Evolutionary conservation across 92 coral and sea anemone species (phyloP).

Genomic region (Palythoa caribaeorum): DNA sequence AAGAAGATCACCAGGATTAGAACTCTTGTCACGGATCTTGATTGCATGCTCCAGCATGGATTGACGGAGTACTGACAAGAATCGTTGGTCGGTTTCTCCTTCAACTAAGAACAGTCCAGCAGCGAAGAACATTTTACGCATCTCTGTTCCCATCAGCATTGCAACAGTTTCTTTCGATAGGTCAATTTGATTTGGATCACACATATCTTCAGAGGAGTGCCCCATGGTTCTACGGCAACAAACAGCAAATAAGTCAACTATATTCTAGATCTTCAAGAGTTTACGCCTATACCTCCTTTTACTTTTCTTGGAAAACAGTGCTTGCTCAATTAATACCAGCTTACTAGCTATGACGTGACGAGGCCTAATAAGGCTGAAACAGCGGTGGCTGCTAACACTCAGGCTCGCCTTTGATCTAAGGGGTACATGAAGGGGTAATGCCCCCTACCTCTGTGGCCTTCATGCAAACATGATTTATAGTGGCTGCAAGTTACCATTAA

Average conservation of each 20-base stretch:
- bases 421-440: no score
- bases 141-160: slow-evolving; percentile 25
- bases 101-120: slow-evolving; percentile 41
- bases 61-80: slow-evolving; percentile 25
- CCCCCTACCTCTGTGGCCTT: no score
- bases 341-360: no score
- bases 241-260: neutral
- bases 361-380: no score
- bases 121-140: slow-evolving; percentile 39
- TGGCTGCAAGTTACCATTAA: no score
- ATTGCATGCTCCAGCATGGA: slow-evolving; percentile 7
- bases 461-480: no score
- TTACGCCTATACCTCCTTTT: no score
- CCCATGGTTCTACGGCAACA: neutral
- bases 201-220: neutral
- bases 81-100: slow-evolving; percentile 32
- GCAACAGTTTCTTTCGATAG: neutral
- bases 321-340: no score
- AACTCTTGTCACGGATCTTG: slow-evolving; percentile 20
- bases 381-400: no score
- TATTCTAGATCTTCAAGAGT: no score
- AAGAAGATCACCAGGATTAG: neutral
- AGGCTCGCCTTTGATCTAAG: no score
- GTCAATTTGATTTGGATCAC: neutral
- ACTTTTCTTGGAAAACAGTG: no score